A percentile compares a stretch with the other conserved stretches of the same genome.
Evolutionary conservation across 2,888 invertebrate genomes (phyloP).

Genomic region (Brachyptera risi): DNA sequence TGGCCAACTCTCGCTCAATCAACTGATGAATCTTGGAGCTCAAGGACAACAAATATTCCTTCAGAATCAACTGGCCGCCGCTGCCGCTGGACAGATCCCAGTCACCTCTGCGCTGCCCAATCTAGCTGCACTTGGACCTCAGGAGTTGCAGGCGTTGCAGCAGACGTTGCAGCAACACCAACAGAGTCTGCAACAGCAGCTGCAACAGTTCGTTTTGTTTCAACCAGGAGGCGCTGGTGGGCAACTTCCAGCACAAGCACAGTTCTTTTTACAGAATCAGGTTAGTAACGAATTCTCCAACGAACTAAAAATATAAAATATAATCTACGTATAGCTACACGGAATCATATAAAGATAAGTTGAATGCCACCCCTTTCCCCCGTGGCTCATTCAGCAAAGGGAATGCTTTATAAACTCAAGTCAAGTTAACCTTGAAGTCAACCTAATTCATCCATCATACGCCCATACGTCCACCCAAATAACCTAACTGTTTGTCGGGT

Average conservation of each 20-base stretch:
- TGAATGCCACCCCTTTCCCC: too few species aligned
- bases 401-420: too few species aligned
- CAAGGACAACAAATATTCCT: constrained; percentile 33
- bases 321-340: too few species aligned
- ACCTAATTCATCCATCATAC: too few species aligned
- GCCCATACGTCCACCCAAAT: too few species aligned
- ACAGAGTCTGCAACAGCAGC: constrained; percentile 57
- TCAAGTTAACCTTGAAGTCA: too few species aligned
- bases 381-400: too few species aligned
- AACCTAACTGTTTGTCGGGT: too few species aligned
- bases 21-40: constrained; percentile 41
- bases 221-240: constrained; percentile 51
- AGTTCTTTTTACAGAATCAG: constrained; percentile 74
- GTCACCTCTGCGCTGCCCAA: constrained; percentile 37
- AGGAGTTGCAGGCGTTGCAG: constrained; percentile 49
- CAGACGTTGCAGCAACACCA: constrained; percentile 59
- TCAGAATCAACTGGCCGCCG: constrained; percentile 45
- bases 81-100: constrained; percentile 38
- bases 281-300: too few species aligned
- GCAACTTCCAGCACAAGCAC: constrained; percentile 57
- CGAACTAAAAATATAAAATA: too few species aligned
- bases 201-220: constrained; percentile 63
- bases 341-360: too few species aligned
- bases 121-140: constrained; percentile 42
- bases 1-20: constrained; percentile 46